phyloP scores from a whole-genome alignment of 2,888 invertebrate genomes.

The Aphidoletes aphidimyza region DNA sequence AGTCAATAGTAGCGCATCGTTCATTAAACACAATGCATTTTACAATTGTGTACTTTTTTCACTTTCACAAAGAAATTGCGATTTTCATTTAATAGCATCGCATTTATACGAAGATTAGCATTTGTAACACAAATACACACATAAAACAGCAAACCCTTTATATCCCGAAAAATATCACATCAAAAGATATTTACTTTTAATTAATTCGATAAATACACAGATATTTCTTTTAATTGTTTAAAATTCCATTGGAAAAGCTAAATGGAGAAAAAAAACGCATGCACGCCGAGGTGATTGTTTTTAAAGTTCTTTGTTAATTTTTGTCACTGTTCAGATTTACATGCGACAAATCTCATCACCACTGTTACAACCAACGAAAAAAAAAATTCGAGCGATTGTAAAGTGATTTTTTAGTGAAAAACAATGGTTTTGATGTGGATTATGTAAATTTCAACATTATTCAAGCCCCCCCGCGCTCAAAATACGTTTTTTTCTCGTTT shows the following conservation, averaged over 20 bases:
- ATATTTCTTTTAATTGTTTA: background rate
- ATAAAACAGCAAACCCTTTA: background rate
- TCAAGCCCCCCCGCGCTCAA: background rate
- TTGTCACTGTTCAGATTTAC: background rate
- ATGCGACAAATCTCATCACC: background rate
- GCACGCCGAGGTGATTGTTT: background rate
- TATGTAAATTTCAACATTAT: conserved; percentile 14
- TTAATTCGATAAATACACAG: background rate
- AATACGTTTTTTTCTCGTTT: background rate
- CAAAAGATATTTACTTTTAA: conserved; percentile 18
- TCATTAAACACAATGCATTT: background rate
- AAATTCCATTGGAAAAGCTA: background rate
- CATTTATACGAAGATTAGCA: background rate
- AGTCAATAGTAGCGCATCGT: conserved; percentile 17
- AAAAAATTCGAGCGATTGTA: background rate
- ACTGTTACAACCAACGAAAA: background rate
- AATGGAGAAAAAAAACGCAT: background rate
- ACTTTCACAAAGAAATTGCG: no score
- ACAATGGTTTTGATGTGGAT: conserved; percentile 37
- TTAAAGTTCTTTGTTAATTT: background rate
- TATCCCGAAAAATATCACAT: background rate
- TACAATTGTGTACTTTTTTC: background rate
- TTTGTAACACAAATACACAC: background rate
- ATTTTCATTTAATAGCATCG: conserved; percentile 22
- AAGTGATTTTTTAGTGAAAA: conserved; percentile 12